Evolutionary conservation across 2,888 invertebrate genomes (phyloP).

Genomic region (Polydesmus complanatus): DNA sequence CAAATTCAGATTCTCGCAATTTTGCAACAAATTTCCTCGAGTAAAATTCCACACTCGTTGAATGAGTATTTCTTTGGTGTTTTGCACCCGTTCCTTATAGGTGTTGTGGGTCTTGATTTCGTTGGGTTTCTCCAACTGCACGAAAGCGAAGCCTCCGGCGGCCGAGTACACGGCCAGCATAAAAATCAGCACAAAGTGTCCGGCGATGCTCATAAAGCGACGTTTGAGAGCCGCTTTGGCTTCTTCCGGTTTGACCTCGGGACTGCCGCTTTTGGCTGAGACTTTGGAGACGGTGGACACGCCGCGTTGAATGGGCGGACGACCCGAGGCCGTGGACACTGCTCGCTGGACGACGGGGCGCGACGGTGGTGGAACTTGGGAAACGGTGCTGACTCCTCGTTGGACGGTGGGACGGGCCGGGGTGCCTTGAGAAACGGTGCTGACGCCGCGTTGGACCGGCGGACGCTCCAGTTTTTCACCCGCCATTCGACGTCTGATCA

Average conservation of each 20-base stretch:
- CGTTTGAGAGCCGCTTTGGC: neutral
- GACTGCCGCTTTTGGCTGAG: neutral
- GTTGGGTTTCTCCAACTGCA: slow-evolving; percentile 10
- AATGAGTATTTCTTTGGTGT: neutral
- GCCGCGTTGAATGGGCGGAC: neutral
- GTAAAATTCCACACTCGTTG: neutral
- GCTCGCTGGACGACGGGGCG: neutral
- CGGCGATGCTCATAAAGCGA: slow-evolving; percentile 31
- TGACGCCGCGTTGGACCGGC: neutral
- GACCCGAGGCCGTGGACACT: neutral
- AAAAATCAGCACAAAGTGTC: slow-evolving; percentile 58
- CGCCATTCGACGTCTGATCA: no score
- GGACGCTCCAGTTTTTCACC: neutral
- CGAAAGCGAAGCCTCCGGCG: slow-evolving; percentile 53
- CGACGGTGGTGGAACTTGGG: neutral
- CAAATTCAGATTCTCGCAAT: neutral
- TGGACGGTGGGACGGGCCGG: neutral
- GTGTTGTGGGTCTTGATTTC: slow-evolving; percentile 2
- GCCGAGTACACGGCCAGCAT: slow-evolving; percentile 63
- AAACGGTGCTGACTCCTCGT: slow-evolving; percentile 4
- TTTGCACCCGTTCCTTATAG: neutral
- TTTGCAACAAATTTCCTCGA: neutral
- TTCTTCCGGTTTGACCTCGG: neutral
- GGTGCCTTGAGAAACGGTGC: neutral
- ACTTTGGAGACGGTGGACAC: neutral